Evolutionary conservation across 2,888 invertebrate species (phyloP).

Genomic region (Drosophila picticornis): DNA sequence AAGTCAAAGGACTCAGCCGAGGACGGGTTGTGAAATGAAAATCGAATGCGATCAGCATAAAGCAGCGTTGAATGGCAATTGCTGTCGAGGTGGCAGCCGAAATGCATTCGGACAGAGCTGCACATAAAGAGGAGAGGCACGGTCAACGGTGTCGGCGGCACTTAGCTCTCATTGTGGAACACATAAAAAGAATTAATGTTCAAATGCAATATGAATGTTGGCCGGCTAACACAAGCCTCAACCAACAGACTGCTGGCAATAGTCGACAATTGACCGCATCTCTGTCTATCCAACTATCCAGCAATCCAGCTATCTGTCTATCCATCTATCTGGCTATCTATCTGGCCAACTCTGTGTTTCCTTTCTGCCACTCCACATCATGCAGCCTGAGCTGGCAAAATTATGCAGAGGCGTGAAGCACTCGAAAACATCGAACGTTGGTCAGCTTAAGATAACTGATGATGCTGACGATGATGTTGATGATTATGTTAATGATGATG

Average conservation of each 20-base stretch:
- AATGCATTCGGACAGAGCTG: conserved; percentile 67
- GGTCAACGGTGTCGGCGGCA: conserved; percentile 44
- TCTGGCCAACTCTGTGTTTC: not conserved
- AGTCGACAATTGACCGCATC: conserved; percentile 22
- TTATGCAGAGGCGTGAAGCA: conserved; percentile 75
- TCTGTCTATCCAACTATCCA: not conserved
- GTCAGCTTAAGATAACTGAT: conserved; percentile 67
- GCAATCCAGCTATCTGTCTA: not conserved
- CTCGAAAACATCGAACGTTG: conserved; percentile 57
- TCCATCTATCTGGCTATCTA: not conserved
- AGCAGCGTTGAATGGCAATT: conserved; percentile 32
- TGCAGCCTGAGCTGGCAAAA: conserved; percentile 65
- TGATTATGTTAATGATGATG: conserved; percentile 18
- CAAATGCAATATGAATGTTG: conserved; percentile 80
- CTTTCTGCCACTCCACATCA: not conserved
- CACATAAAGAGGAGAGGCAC: conserved; percentile 59
- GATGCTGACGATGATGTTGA: conserved; percentile 18
- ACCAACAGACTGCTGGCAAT: conserved; percentile 3
- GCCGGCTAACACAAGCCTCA: conserved; percentile 32
- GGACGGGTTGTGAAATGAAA: conserved; percentile 31
- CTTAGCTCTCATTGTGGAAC: conserved; percentile 73
- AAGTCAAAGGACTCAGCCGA: not conserved
- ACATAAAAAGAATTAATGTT: conserved; percentile 79
- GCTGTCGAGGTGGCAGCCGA: conserved; percentile 39
- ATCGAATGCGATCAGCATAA: conserved; percentile 62